Base-by-base conservation (phyloP, 1,140 invertebrate species). In the Doryteuthis pealeii region DNA sequence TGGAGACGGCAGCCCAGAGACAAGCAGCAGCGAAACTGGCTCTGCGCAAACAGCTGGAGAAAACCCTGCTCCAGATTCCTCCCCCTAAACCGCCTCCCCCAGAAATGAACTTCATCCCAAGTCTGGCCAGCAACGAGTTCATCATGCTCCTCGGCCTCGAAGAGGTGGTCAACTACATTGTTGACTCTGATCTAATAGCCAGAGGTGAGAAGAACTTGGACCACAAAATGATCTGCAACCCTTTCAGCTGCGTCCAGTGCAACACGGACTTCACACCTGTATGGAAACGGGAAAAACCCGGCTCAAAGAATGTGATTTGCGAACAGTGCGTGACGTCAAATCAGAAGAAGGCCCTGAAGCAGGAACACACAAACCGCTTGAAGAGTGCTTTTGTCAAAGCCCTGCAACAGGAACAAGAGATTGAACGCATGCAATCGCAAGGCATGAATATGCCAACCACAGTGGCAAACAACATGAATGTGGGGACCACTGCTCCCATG, bases 91-190 rank as follows among this genome's bases (percentile, higher is more conserved):
- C 96, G 8, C 96, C 96, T 45, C 96, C 96, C 74, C 96, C 96
- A 71, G 97, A 99, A 88, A 97, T 99, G 95, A 96, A 98, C 89
- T 99, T 99, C 88, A 96, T 99, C 82, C 97, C 97, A 3, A 99
- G 97, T 89, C 95, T 96, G 0, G 96, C 94, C 80, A 98, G 98
- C 86, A 95, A 95, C 1, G 97, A 99, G 88, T 99, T 99, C 84
- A 95, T 98, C 69, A 97, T 97, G 87, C 88, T 99, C 76, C 92
- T 99, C 12, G 98, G 98, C 0, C 89, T 99, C 80, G 98, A 99
- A 84, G 95, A 97, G 78, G 95, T 98, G 1, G 97, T 99, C 2
- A 96, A 99, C 86, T 96, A 95, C 85, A 93, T 99, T 69, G 96
- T 94, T 14, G 87, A 88, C 71, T 84, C 82, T 77, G 84, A 88